phyloP scores from a whole-genome alignment of 2,113 vertebrate genomes.

The Himantopus leucocephalus region DNA sequence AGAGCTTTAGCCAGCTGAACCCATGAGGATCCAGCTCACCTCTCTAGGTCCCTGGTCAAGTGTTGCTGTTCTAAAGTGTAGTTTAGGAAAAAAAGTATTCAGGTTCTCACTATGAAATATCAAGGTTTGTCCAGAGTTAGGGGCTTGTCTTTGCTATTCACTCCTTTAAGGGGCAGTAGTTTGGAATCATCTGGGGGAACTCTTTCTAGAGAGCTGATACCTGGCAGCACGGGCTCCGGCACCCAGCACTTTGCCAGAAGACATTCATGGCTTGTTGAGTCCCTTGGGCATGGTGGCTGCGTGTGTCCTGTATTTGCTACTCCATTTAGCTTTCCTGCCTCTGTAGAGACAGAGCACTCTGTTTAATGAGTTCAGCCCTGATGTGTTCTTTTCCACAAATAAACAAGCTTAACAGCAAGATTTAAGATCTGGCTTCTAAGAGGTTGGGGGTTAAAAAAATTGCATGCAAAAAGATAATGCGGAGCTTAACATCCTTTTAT shows the following conservation, averaged over 20 bases:
- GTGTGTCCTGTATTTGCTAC: neutral
- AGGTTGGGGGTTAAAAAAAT: neutral
- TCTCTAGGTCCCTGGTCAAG: neutral
- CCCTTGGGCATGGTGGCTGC: neutral
- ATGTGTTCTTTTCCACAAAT: neutral
- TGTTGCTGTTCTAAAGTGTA: neutral
- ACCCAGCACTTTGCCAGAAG: neutral
- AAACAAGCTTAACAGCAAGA: neutral
- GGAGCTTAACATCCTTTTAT: neutral
- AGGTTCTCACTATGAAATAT: neutral
- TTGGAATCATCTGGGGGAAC: neutral
- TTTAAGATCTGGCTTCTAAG: neutral
- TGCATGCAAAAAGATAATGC: neutral
- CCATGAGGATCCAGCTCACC: neutral
- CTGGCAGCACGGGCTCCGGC: neutral
- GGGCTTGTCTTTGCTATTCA: neutral
- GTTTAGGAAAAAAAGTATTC: too few species aligned
- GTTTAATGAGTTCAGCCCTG: neutral
- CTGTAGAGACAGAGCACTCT: neutral
- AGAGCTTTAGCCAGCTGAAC: neutral
- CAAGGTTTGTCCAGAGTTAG: neutral
- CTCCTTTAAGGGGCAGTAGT: neutral
- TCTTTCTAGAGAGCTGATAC: neutral
- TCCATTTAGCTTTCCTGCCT: neutral
- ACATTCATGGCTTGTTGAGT: rapidly evolving